A percentile compares a stretch with the other conserved stretches of the same genome.
These are phyloP conservation scores for Diloba caeruleocephala DNA, from an alignment of 2,888 invertebrate genomes.

Conservation along the genomic window DNA sequence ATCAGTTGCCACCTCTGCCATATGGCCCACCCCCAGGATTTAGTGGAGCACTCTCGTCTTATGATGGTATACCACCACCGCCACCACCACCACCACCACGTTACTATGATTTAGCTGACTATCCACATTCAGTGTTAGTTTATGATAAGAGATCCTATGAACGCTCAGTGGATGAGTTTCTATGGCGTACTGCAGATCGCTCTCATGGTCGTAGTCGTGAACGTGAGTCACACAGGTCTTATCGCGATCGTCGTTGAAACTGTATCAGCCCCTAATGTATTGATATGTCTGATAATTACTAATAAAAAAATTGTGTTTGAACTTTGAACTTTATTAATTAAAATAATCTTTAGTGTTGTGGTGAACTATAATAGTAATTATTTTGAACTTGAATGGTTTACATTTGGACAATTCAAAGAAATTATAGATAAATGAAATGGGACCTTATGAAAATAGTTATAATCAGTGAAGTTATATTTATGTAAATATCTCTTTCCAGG, in stretches of 20 bases:
- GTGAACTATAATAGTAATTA: conserved; percentile 66
- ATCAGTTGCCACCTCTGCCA: conserved; percentile 95
- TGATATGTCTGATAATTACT: conserved; percentile 74
- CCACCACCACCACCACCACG: conserved; percentile 92
- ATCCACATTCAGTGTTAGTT: conserved; percentile 90
- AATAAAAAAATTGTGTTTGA: conserved; percentile 86
- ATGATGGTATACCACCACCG: conserved; percentile 91
- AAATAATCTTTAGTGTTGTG: conserved; percentile 80
- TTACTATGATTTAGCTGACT: conserved; percentile 93
- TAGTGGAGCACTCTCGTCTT: conserved; percentile 83
- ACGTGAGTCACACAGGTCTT: conserved; percentile 89
- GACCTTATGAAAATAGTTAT: conserved; percentile 41
- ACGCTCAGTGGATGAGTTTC: conserved; percentile 95
- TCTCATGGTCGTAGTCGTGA: conserved; percentile 89
- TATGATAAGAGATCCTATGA: conserved; percentile 95
- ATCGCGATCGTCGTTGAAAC: conserved; percentile 89
- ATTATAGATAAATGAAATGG: conserved; percentile 39
- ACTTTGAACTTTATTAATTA: conserved; percentile 87
- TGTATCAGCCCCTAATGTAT: conserved; percentile 77
- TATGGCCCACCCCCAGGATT: conserved; percentile 92
- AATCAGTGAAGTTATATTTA: conserved; percentile 36
- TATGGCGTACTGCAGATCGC: conserved; percentile 94
- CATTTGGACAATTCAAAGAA: conserved; percentile 43
- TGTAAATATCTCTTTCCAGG: conserved; percentile 44
- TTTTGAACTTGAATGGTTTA: conserved; percentile 54